These are phyloP conservation scores for Subacronicta megacephala DNA, from an alignment of 2,888 invertebrate species.

Conservation along the genomic window DNA sequence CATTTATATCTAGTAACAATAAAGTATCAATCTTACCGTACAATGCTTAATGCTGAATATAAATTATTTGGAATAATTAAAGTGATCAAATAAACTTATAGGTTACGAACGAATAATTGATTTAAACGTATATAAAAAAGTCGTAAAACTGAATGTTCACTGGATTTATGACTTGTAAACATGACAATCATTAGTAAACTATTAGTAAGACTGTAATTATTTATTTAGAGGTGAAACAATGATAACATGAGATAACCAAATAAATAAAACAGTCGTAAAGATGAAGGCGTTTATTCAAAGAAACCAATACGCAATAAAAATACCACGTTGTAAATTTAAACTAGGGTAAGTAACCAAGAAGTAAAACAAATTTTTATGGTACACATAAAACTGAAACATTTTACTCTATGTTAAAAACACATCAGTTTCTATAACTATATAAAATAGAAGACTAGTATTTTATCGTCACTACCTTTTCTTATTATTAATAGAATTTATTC, in stretches of 20 bases:
- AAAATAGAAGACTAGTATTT: slow-evolving; percentile 53
- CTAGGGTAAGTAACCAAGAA: slow-evolving; percentile 4
- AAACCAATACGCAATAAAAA: slow-evolving; percentile 31
- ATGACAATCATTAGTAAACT: slow-evolving; percentile 14
- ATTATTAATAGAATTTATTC: background rate
- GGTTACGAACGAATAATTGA: slow-evolving; percentile 32
- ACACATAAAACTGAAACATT: slow-evolving; percentile 46
- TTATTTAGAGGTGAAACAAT: slow-evolving; percentile 1
- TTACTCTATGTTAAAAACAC: slow-evolving; percentile 32
- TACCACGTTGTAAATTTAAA: slow-evolving; percentile 22
- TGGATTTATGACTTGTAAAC: slow-evolving; percentile 19
- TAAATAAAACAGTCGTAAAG: slow-evolving; percentile 32
- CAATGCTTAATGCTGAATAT: slow-evolving; percentile 26
- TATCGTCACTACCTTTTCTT: slow-evolving; percentile 20
- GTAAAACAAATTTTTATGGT: slow-evolving; percentile 38
- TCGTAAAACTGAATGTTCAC: slow-evolving; percentile 40
- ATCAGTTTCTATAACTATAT: slow-evolving; percentile 4
- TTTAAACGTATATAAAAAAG: slow-evolving; percentile 30
- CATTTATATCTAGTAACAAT: slow-evolving; percentile 34
- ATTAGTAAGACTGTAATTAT: slow-evolving; percentile 9
- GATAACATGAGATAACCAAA: slow-evolving; percentile 14
- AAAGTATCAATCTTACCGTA: slow-evolving; percentile 30
- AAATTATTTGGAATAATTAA: slow-evolving; percentile 11
- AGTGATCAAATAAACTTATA: slow-evolving; percentile 24
- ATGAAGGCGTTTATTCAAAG: slow-evolving; percentile 33